Base-by-base conservation (phyloP, 2,888 invertebrate species). In the Acrobasis repandana region DNA sequence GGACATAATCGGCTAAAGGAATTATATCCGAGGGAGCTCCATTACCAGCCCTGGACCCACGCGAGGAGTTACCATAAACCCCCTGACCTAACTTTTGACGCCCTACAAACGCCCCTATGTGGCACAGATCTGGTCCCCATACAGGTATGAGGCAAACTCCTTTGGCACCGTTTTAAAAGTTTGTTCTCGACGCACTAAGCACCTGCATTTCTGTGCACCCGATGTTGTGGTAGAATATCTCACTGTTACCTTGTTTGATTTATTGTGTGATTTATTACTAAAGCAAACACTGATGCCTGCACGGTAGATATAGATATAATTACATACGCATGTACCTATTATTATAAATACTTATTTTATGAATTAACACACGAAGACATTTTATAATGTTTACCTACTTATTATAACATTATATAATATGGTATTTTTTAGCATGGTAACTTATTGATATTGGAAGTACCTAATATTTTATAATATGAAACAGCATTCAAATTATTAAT, bases 1-100 rank as follows among this genome's bases (percentile, higher is more conserved):
- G 90, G 92, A 90, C 86, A 85, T 88, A 86, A 83, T 85, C 86
- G 85, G 77, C 86, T 83, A 87, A 89, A 89, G 91, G 90, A 90
- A 90, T 88, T 90, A 88, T 91, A 90, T 91, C 88, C 90, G 90
- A 88, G 89, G 88, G 90, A 91, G 86, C 88, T 75, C 66, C 82
- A 95, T 93, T 95, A 94, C 91, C 95, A 95, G 90, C 94, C 94
- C 71, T 95, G 95, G 95, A 94, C 94, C 85, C 94, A 94, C 82
- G 93, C 93, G 76, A 91, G 94, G 84, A 91, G 90, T 86, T 91
- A 91, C 86, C 91, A 89, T 87, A 92, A 92, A 85, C 92, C 92
- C 83, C 92, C 92, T 76, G 92, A 93, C 80, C 89, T 92, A 86
- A 90, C 87, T 83, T 92, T 92, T 88, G 90, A 91, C 72, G 90